phyloP scores from a whole-genome alignment of 1,140 invertebrate species.

The Cyclargus thomasi region DNA sequence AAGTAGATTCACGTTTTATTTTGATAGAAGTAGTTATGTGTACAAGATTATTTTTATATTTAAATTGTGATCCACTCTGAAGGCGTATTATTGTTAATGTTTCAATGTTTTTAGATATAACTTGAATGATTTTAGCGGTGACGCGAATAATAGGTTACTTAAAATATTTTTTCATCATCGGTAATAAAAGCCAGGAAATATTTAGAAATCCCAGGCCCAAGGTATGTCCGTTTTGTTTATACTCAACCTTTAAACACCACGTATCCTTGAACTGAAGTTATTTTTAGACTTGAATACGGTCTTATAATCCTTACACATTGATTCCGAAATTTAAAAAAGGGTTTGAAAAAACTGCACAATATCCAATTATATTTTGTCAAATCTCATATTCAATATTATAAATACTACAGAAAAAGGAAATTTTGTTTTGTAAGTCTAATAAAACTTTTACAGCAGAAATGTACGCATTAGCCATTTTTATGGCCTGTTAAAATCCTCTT shows the following conservation, averaged over 20 bases:
- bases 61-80: no score
- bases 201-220: background rate
- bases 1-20: background rate
- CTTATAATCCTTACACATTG: constrained; percentile 30
- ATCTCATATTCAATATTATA: no score
- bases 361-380: background rate
- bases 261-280: constrained; percentile 38
- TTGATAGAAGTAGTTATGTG: background rate
- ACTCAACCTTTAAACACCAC: constrained; percentile 33
- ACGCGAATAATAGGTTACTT: no score
- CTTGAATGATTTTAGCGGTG: no score
- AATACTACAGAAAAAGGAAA: background rate
- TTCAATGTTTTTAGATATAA: background rate
- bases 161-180: no score
- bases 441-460: background rate
- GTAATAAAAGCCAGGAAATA: background rate
- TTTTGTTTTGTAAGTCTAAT: background rate
- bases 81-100: background rate
- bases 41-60: no score
- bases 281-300: constrained; percentile 33
- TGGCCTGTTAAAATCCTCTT: background rate
- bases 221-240: constrained; percentile 32
- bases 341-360: constrained; percentile 20
- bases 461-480: background rate
- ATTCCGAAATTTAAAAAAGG: constrained; percentile 26